These are phyloP conservation scores for Echinarachnius parma DNA, from an alignment of 53 echinoderm and acorn worm species.

Conservation along the genomic window DNA sequence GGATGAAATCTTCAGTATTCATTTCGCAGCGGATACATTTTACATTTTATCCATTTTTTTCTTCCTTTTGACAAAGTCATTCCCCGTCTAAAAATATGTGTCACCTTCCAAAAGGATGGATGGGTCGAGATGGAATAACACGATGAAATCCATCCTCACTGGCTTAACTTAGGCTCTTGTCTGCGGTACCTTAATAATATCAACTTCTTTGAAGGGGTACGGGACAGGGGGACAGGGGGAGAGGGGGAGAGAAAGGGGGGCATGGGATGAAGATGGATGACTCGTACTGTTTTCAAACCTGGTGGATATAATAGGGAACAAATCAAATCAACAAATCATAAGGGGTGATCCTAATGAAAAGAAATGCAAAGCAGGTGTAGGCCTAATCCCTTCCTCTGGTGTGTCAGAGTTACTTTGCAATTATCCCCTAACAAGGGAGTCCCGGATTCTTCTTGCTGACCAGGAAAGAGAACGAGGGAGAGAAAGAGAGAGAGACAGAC, in stretches of 20 bases:
- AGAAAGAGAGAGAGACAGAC: background rate
- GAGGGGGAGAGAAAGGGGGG: constrained; percentile 6
- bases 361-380: constrained; percentile 45
- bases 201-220: background rate
- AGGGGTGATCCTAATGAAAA: constrained; percentile 42
- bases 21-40: constrained; percentile 19
- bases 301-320: no score
- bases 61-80: constrained; percentile 31
- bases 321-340: constrained; percentile 43
- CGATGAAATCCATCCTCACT: no score
- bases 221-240: background rate
- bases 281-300: no score
- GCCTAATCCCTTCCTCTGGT: constrained; percentile 35
- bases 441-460: background rate
- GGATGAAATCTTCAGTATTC: constrained; percentile 6
- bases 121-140: no score
- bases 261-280: constrained; percentile 30
- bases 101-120: constrained; percentile 24
- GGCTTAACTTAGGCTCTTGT: constrained; percentile 6
- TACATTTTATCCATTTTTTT: no score
- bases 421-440: constrained; percentile 32
- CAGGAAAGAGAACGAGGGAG: background rate
- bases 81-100: constrained; percentile 19
- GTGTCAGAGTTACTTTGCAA: constrained; percentile 36
- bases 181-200: background rate